Base-by-base conservation (phyloP, 2,113 vertebrate genomes). In the Nycticebus coucang region DNA sequence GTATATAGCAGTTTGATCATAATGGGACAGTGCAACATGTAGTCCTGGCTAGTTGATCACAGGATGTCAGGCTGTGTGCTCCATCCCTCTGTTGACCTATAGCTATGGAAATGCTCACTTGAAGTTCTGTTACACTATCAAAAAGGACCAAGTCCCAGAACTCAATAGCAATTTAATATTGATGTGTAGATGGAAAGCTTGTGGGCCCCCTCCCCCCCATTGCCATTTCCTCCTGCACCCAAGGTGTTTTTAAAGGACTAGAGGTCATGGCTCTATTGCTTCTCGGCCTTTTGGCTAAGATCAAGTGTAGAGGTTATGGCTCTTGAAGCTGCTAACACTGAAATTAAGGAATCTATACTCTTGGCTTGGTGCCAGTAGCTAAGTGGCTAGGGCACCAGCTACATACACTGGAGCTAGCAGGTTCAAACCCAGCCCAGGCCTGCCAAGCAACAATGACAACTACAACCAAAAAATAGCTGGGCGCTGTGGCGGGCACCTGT, bases 141-240 rank as follows among this genome's bases (percentile, higher is more conserved):
- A n/a, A 33, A 82, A 91, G 28, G 35, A 74, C 12, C 35, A 89
- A 87, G 35, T 45, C 15, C 15, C 5, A 28, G 18, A 50, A 87
- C 71, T 92, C 75, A 28, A 30, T 62, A 28, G 30, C 13, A 35
- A 74, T 93, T 57, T 0, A 0, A 45, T 41, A 21, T 21, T 41
- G 21, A 11, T 57, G 7, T 14, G 57, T 33, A 17, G 2, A 35
- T 11, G 21, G 6, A 87, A 84, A 90, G 21, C 41, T 1, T 4
- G 21, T 41, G 69, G 7, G 45, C 45, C 26, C 13, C 22, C 86
- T 24, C 45, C 26, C 13, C 22, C 86, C 28, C 71, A 26, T 11
- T 78, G 82, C 68, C 35, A 53, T 77, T 64, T 85, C 35, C 60
- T 85, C 35, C 60, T 78, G 24, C 41, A 93, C 17, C n/a, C n/a